A percentile compares a stretch with the other conserved stretches of the same genome.
Conservation (phyloP, 2,797 vertebrate genomes). For the Simalia tracyae region DNA sequence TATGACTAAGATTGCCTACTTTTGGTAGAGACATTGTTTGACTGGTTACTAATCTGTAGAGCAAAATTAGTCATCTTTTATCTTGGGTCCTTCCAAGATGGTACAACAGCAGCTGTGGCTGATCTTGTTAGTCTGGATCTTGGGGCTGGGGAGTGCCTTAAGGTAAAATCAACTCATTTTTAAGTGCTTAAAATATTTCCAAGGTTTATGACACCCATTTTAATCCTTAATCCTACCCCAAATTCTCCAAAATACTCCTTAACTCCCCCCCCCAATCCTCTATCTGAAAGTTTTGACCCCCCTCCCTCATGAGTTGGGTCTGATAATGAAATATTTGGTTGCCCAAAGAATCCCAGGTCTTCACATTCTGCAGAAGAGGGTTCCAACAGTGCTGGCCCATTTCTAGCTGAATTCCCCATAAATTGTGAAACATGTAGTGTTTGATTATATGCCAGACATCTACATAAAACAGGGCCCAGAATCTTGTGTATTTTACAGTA, state of each 20-base stretch:
- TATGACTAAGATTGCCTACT: background rate
- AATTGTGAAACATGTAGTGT: too few species aligned
- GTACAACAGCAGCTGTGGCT: background rate
- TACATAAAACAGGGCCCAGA: background rate
- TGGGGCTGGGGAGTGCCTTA: background rate
- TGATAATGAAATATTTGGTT: background rate
- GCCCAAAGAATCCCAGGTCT: too few species aligned
- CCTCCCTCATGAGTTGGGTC: background rate
- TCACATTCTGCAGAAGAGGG: too few species aligned
- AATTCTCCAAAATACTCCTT: background rate
- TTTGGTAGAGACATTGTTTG: background rate
- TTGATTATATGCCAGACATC: background rate
- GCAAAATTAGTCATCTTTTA: background rate
- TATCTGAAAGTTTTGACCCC: background rate
- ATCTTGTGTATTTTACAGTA: background rate
- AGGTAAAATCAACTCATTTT: background rate
- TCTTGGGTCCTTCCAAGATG: background rate
- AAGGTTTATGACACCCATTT: background rate
- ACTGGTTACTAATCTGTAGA: background rate
- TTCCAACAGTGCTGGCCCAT: too few species aligned
- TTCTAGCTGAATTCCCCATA: too few species aligned
- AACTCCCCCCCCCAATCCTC: background rate
- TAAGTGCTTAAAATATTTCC: background rate
- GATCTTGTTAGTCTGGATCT: background rate
- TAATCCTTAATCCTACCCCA: background rate